Evolutionary conservation across 2,888 invertebrate species (phyloP).

Genomic region (Catocala nupta): DNA sequence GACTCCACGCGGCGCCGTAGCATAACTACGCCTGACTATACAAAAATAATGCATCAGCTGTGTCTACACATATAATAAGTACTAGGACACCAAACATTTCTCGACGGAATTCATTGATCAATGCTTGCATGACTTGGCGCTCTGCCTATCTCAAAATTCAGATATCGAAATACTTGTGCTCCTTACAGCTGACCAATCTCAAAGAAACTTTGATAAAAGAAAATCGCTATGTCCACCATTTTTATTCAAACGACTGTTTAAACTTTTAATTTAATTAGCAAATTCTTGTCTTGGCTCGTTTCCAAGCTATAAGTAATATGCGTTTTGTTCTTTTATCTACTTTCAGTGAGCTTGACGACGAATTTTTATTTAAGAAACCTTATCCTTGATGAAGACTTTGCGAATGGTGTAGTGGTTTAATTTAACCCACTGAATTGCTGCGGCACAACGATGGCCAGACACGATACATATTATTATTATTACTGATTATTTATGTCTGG

Average conservation of each 20-base stretch:
- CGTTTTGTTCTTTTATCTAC: neutral
- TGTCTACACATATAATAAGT: too few relatives aligned
- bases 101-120: neutral
- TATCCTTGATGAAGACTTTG: too few relatives aligned
- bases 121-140: neutral
- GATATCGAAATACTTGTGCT: conserved; percentile 1
- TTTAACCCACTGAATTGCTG: too few relatives aligned
- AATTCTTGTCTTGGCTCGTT: conserved; percentile 23
- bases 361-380: too few relatives aligned
- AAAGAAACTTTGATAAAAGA: conserved; percentile 19
- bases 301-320: conserved; percentile 10
- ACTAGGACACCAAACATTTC: neutral
- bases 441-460: too few relatives aligned
- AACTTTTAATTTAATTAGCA: conserved; percentile 47
- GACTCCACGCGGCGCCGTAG: too few relatives aligned
- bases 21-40: too few relatives aligned
- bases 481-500: too few relatives aligned
- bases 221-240: conserved; percentile 17
- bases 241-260: conserved; percentile 28
- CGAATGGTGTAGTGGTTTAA: too few relatives aligned
- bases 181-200: conserved; percentile 14
- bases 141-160: conserved; percentile 4
- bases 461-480: too few relatives aligned
- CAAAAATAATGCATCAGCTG: too few relatives aligned
- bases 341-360: too few relatives aligned